Evolutionary conservation across 2,888 invertebrate genomes (phyloP).

Genomic region (Craniophora ligustri): DNA sequence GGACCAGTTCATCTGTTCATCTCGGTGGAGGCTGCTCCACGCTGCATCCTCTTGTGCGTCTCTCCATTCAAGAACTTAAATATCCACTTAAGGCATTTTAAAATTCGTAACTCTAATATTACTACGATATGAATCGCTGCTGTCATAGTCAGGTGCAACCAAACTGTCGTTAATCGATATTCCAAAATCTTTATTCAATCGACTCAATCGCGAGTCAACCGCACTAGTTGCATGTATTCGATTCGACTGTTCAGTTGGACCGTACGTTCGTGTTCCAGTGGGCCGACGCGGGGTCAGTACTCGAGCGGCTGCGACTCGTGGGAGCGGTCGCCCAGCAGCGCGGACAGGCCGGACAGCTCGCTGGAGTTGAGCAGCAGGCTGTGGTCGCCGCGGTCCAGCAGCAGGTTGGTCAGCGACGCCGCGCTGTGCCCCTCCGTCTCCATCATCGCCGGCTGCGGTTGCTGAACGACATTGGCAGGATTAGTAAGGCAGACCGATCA

Average conservation of each 20-base stretch:
- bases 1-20: too few species aligned
- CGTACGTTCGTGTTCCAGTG: background rate
- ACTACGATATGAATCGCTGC: constrained; percentile 1
- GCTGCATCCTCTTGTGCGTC: too few species aligned
- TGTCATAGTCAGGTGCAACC: background rate
- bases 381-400: constrained; percentile 60
- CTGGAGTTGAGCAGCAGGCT: constrained; percentile 80
- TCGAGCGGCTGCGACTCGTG: constrained; percentile 22
- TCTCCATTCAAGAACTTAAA: too few species aligned
- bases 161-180: background rate
- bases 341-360: constrained; percentile 83
- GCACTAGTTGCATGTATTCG: background rate
- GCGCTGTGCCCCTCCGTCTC: constrained; percentile 55
- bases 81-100: too few species aligned
- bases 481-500: too few species aligned
- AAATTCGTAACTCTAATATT: constrained; percentile 2
- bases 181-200: too few species aligned
- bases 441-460: constrained; percentile 56
- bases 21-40: too few species aligned
- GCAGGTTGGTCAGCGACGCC: constrained; percentile 66
- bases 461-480: constrained; percentile 25
- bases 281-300: constrained; percentile 23
- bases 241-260: background rate
- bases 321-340: constrained; percentile 49
- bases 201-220: too few species aligned